Evolutionary conservation across 2,888 invertebrate genomes (phyloP), one percentile per base, ranked within the genome.

Genomic region (Caenorhabditis uteleia): DNA sequence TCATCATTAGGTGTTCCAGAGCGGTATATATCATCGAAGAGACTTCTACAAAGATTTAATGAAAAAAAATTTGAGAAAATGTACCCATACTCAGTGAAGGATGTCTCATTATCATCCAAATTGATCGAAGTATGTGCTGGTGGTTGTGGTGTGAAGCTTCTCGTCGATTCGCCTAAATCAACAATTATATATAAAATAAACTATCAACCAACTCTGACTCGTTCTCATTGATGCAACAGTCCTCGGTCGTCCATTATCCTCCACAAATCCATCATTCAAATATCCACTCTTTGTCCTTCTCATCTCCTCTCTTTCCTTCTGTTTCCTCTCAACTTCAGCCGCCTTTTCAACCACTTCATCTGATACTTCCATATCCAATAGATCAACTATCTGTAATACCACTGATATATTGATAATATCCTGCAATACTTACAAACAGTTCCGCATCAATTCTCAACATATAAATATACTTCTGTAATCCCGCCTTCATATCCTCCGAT

Each of bases 321-420:
- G 94, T 68, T 97, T 89, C 86, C 97, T 95, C 84, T 98, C 95
- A 95, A 98, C 95, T 89, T 95, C 91, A 74, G 98, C 87, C 1
- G 97, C 97, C 70, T 95, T 89, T 85, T 98, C 97, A 85, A 95
- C 33, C 0, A 95, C 95, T 85, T 98, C 97, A 0, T 95, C 95
- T 47, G 95, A 93, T 84, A 98, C 95, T 85, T 97, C 95, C 83
- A 91, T 92, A 85, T 93, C 92, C 87, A 91, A 91, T 93, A 95
- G 86, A 34, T 71, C 70, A 10, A 77, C 77, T 39, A 77, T 73
- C 67, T 77, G 45, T 33, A 66, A 42, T 26, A 33, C 3, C 18
- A 36, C 7, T 38, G 20, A 38, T 38, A 20, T 3, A 10, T 5
- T 14, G 10, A 34, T 20, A 23, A 39, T 38, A 29, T 33, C 14